A percentile compares a stretch with the other conserved stretches of the same genome.
Conservation (phyloP, 2,888 invertebrate genomes). For the Morpho helenor region DNA sequence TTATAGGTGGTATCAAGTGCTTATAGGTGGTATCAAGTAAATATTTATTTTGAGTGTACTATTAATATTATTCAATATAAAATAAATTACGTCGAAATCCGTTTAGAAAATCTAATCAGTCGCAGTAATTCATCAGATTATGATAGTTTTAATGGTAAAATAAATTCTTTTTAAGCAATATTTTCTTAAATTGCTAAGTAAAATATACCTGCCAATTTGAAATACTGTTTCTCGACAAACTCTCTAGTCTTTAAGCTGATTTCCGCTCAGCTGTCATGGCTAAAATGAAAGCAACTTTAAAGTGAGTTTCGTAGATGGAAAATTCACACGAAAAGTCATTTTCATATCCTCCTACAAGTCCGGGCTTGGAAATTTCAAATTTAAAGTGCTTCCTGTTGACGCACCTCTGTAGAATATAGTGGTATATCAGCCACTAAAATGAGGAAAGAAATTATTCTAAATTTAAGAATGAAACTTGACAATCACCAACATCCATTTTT, state of each 20-base stretch:
- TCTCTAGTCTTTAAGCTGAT: constrained; percentile 3
- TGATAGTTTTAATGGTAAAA: background rate
- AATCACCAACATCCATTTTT: too few relatives aligned
- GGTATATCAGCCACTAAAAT: constrained; percentile 7
- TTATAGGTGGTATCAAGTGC: too few relatives aligned
- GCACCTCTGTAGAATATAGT: constrained; percentile 8
- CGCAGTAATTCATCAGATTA: background rate
- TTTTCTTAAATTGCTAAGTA: background rate
- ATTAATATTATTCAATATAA: background rate
- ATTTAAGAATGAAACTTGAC: too few relatives aligned
- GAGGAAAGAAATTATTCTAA: background rate
- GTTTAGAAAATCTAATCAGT: background rate
- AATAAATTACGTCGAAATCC: background rate
- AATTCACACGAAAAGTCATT: constrained; percentile 15
- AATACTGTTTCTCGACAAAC: background rate
- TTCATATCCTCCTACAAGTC: constrained; percentile 11
- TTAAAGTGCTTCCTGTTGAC: constrained; percentile 15
- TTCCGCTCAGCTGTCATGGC: constrained; percentile 8
- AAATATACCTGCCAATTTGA: background rate
- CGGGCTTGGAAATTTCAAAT: constrained; percentile 15
- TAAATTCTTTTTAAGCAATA: background rate
- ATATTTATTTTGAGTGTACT: background rate
- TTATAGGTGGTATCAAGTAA: too few relatives aligned
- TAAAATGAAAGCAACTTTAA: constrained; percentile 13
- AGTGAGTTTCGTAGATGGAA: constrained; percentile 13